A percentile compares a stretch with the other conserved stretches of the same genome.
Evolutionary conservation across 2,113 vertebrate genomes (phyloP).

Genomic region (Pundamilia nyererei): DNA sequence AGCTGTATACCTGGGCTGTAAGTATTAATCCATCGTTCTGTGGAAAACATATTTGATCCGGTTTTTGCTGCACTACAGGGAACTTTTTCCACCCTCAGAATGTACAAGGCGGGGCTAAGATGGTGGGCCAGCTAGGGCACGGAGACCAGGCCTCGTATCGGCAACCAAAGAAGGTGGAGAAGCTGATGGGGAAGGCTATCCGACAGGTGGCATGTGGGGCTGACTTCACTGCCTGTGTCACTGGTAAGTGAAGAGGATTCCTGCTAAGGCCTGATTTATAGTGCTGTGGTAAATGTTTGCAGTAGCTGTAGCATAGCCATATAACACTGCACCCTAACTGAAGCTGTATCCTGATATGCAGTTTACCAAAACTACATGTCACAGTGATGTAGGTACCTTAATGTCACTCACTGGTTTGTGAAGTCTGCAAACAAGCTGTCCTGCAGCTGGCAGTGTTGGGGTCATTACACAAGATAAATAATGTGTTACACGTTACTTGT

Average conservation of each 20-base stretch:
- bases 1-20: slow-evolving; percentile 98
- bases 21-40: slow-evolving; percentile 51
- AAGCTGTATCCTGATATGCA: not conserved
- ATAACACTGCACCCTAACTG: not conserved
- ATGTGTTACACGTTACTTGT: not conserved
- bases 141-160: slow-evolving; percentile 95
- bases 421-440: not conserved
- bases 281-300: not conserved
- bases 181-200: slow-evolving; percentile 90
- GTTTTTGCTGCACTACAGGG: not conserved
- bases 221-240: slow-evolving; percentile 93
- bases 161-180: slow-evolving; percentile 91
- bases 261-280: not conserved
- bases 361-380: not conserved
- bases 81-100: slow-evolving; percentile 70
- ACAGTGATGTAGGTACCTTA: not conserved
- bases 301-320: not conserved
- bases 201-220: slow-evolving; percentile 91
- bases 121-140: slow-evolving; percentile 94
- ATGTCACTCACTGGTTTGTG: not conserved
- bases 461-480: not conserved
- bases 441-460: not conserved
- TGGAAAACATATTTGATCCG: not conserved
- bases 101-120: slow-evolving; percentile 92
- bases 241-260: slow-evolving; percentile 69